These are phyloP conservation scores for Sipha maydis DNA, from an alignment of 2,888 invertebrate genomes.

Conservation along the genomic window DNA sequence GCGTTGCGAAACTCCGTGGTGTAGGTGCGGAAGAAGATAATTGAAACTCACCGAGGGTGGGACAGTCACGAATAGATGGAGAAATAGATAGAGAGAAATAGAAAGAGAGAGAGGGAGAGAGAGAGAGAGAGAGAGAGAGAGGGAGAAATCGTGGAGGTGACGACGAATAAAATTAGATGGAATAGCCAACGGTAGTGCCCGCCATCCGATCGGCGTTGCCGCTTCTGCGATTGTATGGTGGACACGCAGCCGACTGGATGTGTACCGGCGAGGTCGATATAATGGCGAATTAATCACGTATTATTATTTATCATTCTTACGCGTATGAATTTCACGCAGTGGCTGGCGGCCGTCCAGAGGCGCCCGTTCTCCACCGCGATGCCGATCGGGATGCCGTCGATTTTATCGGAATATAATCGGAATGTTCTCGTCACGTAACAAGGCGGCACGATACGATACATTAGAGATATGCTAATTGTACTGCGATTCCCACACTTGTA, in stretches of 20 bases:
- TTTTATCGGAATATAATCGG: conserved; percentile 53
- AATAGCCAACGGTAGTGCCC: neutral
- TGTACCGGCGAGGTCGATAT: too few species aligned
- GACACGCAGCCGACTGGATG: neutral
- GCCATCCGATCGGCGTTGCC: too few species aligned
- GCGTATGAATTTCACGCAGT: neutral
- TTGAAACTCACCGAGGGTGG: neutral
- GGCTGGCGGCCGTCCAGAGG: conserved; percentile 18
- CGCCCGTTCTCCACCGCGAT: neutral
- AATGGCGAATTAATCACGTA: conserved; percentile 8
- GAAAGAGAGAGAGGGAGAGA: neutral
- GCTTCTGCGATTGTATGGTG: neutral
- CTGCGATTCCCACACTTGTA: too few species aligned
- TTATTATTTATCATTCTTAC: neutral
- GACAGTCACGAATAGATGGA: neutral
- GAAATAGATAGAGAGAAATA: neutral
- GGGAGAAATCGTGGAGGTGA: neutral
- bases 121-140: neutral
- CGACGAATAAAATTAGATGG: neutral
- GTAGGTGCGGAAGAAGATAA: neutral
- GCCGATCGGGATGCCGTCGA: neutral
- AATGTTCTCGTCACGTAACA: conserved; percentile 8
- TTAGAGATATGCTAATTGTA: too few species aligned
- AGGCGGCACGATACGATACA: neutral
- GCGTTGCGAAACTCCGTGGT: too few species aligned